Conservation (phyloP, 2,888 invertebrate genomes). For the Amorpha juglandis region DNA sequence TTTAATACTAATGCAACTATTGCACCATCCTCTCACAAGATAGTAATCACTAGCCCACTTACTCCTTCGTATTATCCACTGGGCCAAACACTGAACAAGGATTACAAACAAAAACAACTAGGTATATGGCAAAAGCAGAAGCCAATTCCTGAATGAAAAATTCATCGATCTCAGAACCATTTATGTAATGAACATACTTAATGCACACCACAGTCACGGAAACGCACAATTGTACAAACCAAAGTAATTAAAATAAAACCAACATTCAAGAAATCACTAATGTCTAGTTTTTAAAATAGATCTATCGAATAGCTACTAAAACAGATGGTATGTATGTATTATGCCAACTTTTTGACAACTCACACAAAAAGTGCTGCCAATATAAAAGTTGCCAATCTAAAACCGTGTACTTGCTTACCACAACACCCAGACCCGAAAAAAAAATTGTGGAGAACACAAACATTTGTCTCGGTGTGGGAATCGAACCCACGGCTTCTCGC, state of each 20-base stretch:
- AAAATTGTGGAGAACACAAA: too few relatives aligned
- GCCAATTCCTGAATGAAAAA: conserved; percentile 14
- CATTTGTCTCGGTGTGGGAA: too few relatives aligned
- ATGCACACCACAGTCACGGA: background rate
- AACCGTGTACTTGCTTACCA: too few relatives aligned
- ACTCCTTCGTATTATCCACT: background rate
- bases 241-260: conserved; percentile 5
- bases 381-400: background rate
- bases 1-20: conserved; percentile 27
- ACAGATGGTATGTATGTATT: conserved; percentile 65
- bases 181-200: conserved; percentile 6
- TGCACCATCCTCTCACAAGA: conserved; percentile 24
- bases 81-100: background rate
- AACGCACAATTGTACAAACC: background rate
- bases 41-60: too few relatives aligned
- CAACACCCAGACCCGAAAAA: too few relatives aligned
- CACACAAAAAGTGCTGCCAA: conserved; percentile 34
- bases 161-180: background rate
- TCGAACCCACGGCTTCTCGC: too few relatives aligned
- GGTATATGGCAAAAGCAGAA: background rate
- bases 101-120: conserved; percentile 9
- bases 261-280: conserved; percentile 5
- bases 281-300: conserved; percentile 55
- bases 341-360: conserved; percentile 79
- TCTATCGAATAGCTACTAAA: conserved; percentile 56